Evolutionary conservation across 2,113 vertebrate genomes (phyloP).

Genomic region (Cyphomyrus discorhynchus): DNA sequence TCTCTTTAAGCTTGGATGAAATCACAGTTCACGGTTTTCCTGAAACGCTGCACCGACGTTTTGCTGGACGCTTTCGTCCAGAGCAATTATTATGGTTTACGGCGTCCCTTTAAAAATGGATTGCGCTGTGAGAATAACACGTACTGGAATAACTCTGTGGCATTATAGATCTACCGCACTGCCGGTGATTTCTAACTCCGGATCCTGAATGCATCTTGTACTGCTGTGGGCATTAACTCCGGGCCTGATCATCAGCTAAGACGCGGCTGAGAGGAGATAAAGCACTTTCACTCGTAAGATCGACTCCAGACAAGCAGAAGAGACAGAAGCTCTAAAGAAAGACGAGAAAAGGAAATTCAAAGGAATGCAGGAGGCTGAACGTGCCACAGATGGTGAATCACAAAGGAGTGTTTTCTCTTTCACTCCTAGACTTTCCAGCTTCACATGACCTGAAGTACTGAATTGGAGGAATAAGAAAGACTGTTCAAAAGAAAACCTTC

Average conservation of each 20-base stretch:
- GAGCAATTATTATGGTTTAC: not conserved
- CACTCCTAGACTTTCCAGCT: not conserved
- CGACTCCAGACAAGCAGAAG: not conserved
- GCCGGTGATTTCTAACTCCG: not conserved
- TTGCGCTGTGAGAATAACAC: not conserved
- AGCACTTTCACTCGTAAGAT: not conserved
- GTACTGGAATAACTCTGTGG: not conserved
- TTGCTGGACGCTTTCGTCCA: not conserved
- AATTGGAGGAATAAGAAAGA: not conserved
- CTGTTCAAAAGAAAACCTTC: not conserved
- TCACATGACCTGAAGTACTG: not conserved
- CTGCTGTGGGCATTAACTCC: not conserved
- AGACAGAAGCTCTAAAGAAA: not conserved
- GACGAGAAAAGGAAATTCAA: not conserved
- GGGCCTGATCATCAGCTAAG: not conserved
- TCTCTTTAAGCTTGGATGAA: not conserved
- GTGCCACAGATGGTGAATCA: not conserved
- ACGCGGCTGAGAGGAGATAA: not conserved
- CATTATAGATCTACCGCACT: not conserved
- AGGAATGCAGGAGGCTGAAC: not conserved
- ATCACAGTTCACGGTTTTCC: not conserved
- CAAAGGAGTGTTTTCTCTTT: not conserved
- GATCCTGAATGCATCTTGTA: not conserved
- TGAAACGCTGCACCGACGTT: not conserved
- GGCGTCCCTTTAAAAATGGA: not conserved